Evolutionary conservation across 2,888 invertebrate species (phyloP).

Genomic region (Exephanes ischioxanthus): DNA sequence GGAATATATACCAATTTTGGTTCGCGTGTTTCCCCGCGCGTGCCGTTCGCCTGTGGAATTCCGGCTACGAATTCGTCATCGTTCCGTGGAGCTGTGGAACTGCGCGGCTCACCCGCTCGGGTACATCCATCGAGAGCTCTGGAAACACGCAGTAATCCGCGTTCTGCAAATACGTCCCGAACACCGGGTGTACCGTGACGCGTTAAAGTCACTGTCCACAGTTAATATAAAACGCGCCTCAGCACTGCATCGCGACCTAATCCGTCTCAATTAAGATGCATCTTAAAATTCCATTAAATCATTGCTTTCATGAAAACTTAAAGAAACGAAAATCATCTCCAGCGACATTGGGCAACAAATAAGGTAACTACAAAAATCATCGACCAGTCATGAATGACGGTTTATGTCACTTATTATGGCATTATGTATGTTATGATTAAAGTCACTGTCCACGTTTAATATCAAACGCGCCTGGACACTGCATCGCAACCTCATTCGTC

Average conservation of each 20-base stretch:
- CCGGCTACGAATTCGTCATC: slow-evolving; percentile 30
- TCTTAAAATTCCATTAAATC: not conserved
- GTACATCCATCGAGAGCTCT: slow-evolving; percentile 29
- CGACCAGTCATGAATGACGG: too few relatives aligned
- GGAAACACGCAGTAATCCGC: not conserved
- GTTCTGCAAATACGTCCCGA: slow-evolving; percentile 2
- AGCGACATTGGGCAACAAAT: not conserved
- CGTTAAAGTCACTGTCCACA: slow-evolving; percentile 12
- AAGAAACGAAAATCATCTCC: not conserved
- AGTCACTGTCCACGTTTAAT: too few relatives aligned
- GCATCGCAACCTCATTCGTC: not conserved
- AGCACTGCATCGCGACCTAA: not conserved
- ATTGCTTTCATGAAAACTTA: not conserved
- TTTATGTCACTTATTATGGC: too few relatives aligned
- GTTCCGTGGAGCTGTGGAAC: not conserved
- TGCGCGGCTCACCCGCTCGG: slow-evolving; percentile 6
- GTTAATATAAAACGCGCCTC: not conserved
- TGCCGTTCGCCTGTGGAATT: slow-evolving; percentile 19
- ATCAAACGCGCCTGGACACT: not conserved
- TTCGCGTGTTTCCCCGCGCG: slow-evolving; percentile 37
- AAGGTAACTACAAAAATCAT: too few relatives aligned
- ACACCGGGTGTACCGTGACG: not conserved
- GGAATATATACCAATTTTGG: slow-evolving; percentile 31
- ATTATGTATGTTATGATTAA: too few relatives aligned
- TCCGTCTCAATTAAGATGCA: not conserved